Conservation (phyloP, 35 echinoderm and acorn worm species). For the Lytechinus variegatus region DNA sequence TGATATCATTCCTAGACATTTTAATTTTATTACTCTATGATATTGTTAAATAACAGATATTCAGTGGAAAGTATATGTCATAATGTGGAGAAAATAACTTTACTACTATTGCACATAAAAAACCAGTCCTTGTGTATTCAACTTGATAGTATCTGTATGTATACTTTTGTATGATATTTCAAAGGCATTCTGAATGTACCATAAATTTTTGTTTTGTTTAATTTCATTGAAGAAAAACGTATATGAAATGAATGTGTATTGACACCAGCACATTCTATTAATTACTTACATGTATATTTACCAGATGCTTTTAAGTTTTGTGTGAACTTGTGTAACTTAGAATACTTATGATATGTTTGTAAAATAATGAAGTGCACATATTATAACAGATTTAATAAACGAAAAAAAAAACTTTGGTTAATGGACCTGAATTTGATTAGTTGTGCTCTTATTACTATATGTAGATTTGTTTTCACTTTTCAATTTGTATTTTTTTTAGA, state of each 20-base stretch:
- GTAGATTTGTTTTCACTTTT: not conserved
- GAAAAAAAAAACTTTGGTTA: not conserved
- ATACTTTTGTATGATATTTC: not conserved
- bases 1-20: not conserved
- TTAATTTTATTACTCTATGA: not conserved
- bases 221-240: not conserved
- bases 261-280: not conserved
- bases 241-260: not conserved
- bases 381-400: conserved; percentile 8
- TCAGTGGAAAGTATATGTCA: not conserved
- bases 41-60: not conserved
- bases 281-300: not conserved
- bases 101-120: no score
- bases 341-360: not conserved
- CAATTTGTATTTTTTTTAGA: not conserved
- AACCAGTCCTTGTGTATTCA: not conserved
- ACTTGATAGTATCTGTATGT: not conserved
- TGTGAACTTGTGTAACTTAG: not conserved
- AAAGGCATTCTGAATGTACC: not conserved
- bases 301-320: not conserved
- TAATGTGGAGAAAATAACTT: not conserved
- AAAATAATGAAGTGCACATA: not conserved
- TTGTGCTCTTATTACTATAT: not conserved
- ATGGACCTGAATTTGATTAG: not conserved
- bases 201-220: not conserved